phyloP scores from a whole-genome alignment of 92 coral and sea anemone species.

The Bergia sp. region DNA sequence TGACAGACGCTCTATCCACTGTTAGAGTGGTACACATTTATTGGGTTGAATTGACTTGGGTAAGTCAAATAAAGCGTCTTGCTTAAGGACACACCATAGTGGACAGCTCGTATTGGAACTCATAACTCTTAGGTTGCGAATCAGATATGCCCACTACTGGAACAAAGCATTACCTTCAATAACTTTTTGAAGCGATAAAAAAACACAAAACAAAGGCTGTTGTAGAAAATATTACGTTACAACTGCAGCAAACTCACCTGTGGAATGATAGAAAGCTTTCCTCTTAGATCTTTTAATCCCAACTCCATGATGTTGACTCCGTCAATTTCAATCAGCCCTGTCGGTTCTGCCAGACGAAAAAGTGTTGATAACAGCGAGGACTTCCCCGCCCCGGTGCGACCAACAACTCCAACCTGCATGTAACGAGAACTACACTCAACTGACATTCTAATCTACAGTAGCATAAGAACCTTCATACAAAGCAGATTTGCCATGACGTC shows the following conservation, averaged over 20 bases:
- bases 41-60: too few species aligned
- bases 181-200: not conserved
- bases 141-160: not conserved
- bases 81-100: not conserved
- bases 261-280: slow-evolving; percentile 69
- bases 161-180: not conserved
- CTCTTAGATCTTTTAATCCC: slow-evolving; percentile 61
- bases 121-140: not conserved
- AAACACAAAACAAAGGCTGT: not conserved
- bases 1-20: too few species aligned
- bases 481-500: too few species aligned
- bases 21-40: too few species aligned
- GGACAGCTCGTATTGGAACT: not conserved
- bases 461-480: not conserved
- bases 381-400: slow-evolving; percentile 75
- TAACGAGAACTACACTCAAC: not conserved
- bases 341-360: slow-evolving; percentile 71
- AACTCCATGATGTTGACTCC: slow-evolving; percentile 59
- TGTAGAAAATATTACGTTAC: not conserved
- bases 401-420: slow-evolving; percentile 68
- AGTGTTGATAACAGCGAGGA: slow-evolving; percentile 68
- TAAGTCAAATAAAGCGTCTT: not conserved
- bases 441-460: too few species aligned
- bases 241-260: slow-evolving; percentile 49
- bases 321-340: slow-evolving; percentile 65